Evolutionary conservation across 1,140 invertebrate species (phyloP).

Genomic region (Holcopasites calliopsidis): DNA sequence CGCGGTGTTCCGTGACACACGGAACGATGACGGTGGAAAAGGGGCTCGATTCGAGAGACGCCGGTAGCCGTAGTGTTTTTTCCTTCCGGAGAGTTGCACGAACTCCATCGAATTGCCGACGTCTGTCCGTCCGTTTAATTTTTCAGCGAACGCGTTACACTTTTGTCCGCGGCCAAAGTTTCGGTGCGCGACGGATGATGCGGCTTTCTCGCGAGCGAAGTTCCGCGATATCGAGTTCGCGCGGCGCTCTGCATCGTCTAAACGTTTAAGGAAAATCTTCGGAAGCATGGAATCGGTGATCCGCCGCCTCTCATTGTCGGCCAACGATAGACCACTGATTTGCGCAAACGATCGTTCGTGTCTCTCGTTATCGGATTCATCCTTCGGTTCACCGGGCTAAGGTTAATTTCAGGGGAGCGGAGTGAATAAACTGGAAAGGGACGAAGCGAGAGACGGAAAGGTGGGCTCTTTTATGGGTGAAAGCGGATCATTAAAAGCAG

Average conservation of each 20-base stretch:
- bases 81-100: too few species aligned
- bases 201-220: not conserved
- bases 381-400: not conserved
- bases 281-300: not conserved
- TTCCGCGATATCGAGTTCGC: not conserved
- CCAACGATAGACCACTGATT: constrained; percentile 2
- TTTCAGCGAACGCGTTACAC: not conserved
- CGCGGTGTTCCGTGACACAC: not conserved
- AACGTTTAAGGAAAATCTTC: not conserved
- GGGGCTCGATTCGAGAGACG: not conserved
- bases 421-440: not conserved
- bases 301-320: too few species aligned
- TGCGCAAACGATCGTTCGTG: constrained; percentile 1
- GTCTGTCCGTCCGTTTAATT: not conserved
- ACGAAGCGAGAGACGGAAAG: not conserved
- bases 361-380: constrained; percentile 17
- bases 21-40: not conserved
- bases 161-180: not conserved
- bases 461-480: constrained; percentile 8
- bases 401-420: not conserved
- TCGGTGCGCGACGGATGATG: too few species aligned
- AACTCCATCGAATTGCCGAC: not conserved
- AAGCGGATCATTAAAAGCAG: constrained; percentile 22
- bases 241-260: not conserved
- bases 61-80: too few species aligned